phyloP scores from a whole-genome alignment of 2,888 invertebrate species.

The Drosophila ezoana region DNA sequence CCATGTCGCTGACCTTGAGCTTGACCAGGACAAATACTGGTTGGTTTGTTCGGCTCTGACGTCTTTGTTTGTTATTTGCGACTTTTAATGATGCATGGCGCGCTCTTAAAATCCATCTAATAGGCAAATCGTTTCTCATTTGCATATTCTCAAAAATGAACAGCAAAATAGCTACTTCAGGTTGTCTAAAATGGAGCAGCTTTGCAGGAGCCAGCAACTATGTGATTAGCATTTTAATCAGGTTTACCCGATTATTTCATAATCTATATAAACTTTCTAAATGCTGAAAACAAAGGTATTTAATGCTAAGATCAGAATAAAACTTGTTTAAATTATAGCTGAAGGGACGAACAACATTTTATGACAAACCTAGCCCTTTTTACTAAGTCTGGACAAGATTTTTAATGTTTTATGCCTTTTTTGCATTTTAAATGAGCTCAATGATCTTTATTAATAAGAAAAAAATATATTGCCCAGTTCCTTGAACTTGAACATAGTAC shows the following conservation, averaged over 20 bases:
- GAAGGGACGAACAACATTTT: too few species aligned
- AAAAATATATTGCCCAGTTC: slow-evolving; percentile 49
- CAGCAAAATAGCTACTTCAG: slow-evolving; percentile 19
- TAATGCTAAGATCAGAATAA: background rate
- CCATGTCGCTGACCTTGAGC: slow-evolving; percentile 37
- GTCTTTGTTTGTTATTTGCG: slow-evolving; percentile 15
- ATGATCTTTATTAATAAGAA: background rate
- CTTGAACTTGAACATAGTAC: slow-evolving; percentile 63
- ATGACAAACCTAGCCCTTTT: too few species aligned
- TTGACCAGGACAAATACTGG: slow-evolving; percentile 40
- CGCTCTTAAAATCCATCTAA: background rate
- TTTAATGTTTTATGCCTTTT: background rate
- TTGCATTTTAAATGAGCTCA: slow-evolving; percentile 8
- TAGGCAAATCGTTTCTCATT: slow-evolving; percentile 24
- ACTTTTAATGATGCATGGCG: slow-evolving; percentile 20
- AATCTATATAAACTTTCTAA: background rate
- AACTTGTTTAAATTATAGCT: background rate
- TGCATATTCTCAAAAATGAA: slow-evolving; percentile 35
- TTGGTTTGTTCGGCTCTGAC: slow-evolving; percentile 21
- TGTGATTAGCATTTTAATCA: slow-evolving; percentile 22
- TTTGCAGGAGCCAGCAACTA: slow-evolving; percentile 25
- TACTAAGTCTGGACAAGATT: too few species aligned
- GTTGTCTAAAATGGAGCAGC: slow-evolving; percentile 54
- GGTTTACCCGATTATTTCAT: background rate
- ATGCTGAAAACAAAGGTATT: background rate